Base-by-base conservation (phyloP, 1,140 invertebrate genomes). In the Olivierus martensii region DNA sequence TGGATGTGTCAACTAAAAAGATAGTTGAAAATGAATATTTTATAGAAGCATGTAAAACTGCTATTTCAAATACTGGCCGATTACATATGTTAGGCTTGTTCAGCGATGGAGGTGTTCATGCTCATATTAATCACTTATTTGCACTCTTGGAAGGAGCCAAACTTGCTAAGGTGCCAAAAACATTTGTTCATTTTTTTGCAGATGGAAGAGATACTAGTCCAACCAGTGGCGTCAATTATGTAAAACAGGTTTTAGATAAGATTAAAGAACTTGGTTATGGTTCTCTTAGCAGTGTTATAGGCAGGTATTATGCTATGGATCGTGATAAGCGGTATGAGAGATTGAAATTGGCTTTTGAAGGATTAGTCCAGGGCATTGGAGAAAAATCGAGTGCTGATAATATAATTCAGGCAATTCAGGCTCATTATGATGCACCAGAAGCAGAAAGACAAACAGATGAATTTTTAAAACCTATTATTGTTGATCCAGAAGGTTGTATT, bases 291-390 rank as follows among this genome's bases (percentile, higher is more conserved):
- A 71, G 68, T n/a, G 64, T 76, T 55, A 65, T 62, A 46, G 73
- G 73, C 3, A 62, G 74, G 18, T 74, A 75, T 59, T 74, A 75
- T 61, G 73, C 73, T 10, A 74, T 74, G 73, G 73, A 74, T 61
- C 59, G 73, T 28, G 73, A 76, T 61, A 73, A 73, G 52, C 61
- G 71, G 11, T 71, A 65, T 59, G 70, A 72, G 49, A 54, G 70
- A 39, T 63, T 72, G 22, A 62, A 73, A 52, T 57, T 73, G 17
- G 74, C 73, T 11, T 76, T 71, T 59, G 71, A 76, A 17, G 71
- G 69, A 11, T 43, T 74, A 48, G 64, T 71, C 36, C 64, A 62
- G 48, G 69, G 67, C n/a, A 59, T 58, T 28, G 73, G 72, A 9
- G 67, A 72, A 56, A 52, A 62, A 44, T 48, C 50, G 21, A 58